Conservation (phyloP, 2,113 vertebrate species). For the Myiozetetes cayanensis region DNA sequence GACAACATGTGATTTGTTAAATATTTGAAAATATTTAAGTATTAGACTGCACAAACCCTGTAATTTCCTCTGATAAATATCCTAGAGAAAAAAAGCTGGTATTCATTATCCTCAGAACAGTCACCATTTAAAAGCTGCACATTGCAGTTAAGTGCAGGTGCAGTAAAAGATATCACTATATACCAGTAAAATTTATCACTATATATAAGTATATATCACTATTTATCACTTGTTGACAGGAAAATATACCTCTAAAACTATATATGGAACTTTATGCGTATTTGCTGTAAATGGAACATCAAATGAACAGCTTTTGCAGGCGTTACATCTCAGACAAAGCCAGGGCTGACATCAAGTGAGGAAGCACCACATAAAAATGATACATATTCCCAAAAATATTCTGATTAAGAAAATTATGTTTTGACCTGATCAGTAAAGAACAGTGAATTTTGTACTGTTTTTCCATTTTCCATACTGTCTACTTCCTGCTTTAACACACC, state of each 20-base stretch:
- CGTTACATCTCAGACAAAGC: neutral
- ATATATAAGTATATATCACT: neutral
- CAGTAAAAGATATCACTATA: neutral
- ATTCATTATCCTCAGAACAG: neutral
- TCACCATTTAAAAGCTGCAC: neutral
- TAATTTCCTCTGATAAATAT: neutral
- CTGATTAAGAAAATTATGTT: neutral
- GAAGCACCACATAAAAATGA: neutral
- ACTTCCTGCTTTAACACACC: neutral
- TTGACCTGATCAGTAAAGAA: neutral
- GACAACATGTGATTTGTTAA: neutral
- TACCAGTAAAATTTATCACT: neutral
- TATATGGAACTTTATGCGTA: neutral
- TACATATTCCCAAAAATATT: neutral
- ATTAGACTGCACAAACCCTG: neutral
- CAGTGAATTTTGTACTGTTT: neutral
- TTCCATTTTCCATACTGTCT: neutral
- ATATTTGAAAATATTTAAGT: neutral
- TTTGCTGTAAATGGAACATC: neutral
- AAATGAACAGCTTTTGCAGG: neutral
- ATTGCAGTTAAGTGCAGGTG: neutral
- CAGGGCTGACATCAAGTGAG: neutral
- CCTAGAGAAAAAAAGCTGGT: neutral
- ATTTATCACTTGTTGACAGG: neutral
- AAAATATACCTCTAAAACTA: neutral